Evolutionary conservation across 2,888 invertebrate genomes (phyloP).

Genomic region (Polydrusus cervinus): DNA sequence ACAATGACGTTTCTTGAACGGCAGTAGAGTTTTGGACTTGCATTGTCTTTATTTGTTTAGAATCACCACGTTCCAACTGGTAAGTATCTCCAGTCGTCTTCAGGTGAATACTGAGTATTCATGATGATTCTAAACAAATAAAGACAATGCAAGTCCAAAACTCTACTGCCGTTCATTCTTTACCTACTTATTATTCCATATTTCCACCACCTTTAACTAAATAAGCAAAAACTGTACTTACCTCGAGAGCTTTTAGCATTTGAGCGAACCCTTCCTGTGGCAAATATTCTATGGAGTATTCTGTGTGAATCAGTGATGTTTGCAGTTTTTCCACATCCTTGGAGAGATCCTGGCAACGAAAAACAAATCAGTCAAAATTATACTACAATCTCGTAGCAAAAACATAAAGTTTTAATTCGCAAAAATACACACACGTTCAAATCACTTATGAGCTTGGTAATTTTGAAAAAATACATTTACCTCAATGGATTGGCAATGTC

Average conservation of each 20-base stretch:
- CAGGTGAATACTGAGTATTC: too few species aligned
- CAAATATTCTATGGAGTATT: conserved; percentile 79
- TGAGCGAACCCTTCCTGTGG: conserved; percentile 81
- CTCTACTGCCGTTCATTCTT: too few species aligned
- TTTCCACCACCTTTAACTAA: too few species aligned
- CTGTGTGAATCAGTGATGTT: conserved; percentile 79
- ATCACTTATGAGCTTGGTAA: conserved; percentile 2
- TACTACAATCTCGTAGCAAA: background rate
- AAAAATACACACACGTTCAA: conserved; percentile 17
- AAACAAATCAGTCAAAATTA: background rate
- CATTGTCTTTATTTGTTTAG: too few species aligned
- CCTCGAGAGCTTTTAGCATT: conserved; percentile 83
- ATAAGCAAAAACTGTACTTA: conserved; percentile 72
- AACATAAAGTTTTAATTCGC: background rate
- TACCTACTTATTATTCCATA: too few species aligned
- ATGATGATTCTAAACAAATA: too few species aligned
- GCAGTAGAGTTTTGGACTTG: too few species aligned
- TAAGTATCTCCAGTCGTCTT: too few species aligned
- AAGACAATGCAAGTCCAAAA: too few species aligned
- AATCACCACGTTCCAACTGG: too few species aligned
- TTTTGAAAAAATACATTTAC: conserved; percentile 14
- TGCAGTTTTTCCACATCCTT: conserved; percentile 81
- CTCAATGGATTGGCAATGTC: conserved; percentile 19
- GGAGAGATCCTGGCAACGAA: conserved; percentile 67
- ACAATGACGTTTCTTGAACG: too few species aligned